Base-by-base conservation (phyloP, 2,888 invertebrate genomes). In the Coenonympha arcania region DNA sequence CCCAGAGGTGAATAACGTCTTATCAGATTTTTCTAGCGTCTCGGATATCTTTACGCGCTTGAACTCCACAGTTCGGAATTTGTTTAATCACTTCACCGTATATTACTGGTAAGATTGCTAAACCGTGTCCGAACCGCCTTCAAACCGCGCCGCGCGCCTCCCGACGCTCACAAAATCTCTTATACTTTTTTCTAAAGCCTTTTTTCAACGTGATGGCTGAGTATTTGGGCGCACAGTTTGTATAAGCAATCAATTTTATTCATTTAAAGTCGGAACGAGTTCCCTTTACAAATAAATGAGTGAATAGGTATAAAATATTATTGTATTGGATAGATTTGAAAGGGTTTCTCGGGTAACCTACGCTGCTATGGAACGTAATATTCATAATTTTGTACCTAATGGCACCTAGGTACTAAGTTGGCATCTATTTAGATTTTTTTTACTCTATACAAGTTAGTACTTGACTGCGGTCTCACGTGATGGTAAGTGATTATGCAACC, bases 171-270 rank as follows among this genome's bases (percentile, higher is more conserved):
- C 65, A 64, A 62, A 66, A 68, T 62, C 65, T 78, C 73, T 75
- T 76, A 64, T 69, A 65, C 66, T 73, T 76, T 76, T 66, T 78
- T 74, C 72, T 69, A 78, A 79, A 77, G 75, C 79, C 74, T 78
- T 84, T 84, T 84, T 84, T 85, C 83, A 85, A 83, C 80, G 79
- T 81, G 81, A 79, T 81, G 80, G 77, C 67, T 69, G 81, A 81
- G 82, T 83, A 84, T 85, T 85, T 84, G 85, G 82, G 84, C 78
- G 79, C 81, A 79, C 83, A 78, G 84, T 84, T 84, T 85, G 84
- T 85, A 83, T 84, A 84, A 83, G 84, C 84, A 85, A 86, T 86
- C 86, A 86, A 86, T 85, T 86, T 86, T 82, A 84, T 85, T 85
- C 83, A 84, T 86, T 85, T 83, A 39, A 39, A 83, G 82, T 80